Evolutionary conservation across 2,888 invertebrate genomes (phyloP).

Genomic region (Acanthosepion pharaonis): DNA sequence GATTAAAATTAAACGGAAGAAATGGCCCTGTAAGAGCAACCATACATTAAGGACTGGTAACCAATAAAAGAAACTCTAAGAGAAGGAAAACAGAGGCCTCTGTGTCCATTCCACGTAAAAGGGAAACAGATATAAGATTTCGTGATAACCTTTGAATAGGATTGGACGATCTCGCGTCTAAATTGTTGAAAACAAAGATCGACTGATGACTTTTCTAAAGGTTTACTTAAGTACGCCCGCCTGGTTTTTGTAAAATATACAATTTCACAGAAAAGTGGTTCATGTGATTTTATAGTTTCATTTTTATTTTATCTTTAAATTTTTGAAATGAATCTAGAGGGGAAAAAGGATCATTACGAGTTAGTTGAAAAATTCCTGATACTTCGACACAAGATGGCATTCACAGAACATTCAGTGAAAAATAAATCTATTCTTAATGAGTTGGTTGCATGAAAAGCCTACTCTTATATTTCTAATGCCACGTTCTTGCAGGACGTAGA

Average conservation of each 20-base stretch:
- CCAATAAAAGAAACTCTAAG: background rate
- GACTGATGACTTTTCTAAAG: background rate
- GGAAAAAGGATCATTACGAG: no score
- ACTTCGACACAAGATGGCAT: no score
- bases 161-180: background rate
- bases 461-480: no score
- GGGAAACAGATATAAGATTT: slow-evolving; percentile 15
- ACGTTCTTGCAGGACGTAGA: no score
- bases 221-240: background rate
- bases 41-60: background rate
- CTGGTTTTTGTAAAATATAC: background rate
- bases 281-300: background rate
- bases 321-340: no score
- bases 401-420: no score
- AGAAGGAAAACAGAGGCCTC: background rate
- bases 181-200: slow-evolving; percentile 33
- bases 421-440: no score
- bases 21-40: background rate
- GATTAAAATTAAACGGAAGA: background rate
- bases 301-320: background rate
- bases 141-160: slow-evolving; percentile 9
- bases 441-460: no score
- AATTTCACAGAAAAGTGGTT: background rate
- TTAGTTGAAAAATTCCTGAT: no score
- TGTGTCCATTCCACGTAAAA: background rate